These are phyloP conservation scores for Myiagra hebetior DNA, from an alignment of 2,113 vertebrate genomes.

Conservation along the genomic window DNA sequence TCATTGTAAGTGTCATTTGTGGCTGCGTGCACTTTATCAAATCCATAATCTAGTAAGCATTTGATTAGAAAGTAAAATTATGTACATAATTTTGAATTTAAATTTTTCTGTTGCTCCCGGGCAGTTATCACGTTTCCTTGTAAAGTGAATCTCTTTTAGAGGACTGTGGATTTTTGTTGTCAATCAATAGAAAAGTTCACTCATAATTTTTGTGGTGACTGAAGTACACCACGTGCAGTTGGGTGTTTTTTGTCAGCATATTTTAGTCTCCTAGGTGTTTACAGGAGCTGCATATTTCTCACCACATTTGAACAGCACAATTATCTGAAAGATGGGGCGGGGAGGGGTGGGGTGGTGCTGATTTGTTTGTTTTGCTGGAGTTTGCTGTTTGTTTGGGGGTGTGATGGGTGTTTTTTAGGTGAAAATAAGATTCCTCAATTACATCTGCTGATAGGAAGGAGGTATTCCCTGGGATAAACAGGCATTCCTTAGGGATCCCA, in stretches of 20 bases:
- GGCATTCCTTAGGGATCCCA: not conserved
- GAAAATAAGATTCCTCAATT: not conserved
- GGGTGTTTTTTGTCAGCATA: not conserved
- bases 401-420: not conserved
- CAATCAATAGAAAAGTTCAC: not conserved
- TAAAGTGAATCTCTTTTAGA: not conserved
- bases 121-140: not conserved
- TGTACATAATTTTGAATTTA: not conserved
- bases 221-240: not conserved
- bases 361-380: not conserved
- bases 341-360: too few species aligned
- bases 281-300: not conserved
- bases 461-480: not conserved
- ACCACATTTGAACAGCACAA: not conserved
- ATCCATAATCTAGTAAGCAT: not conserved
- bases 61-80: not conserved
- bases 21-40: not conserved
- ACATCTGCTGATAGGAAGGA: not conserved
- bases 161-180: not conserved
- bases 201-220: not conserved
- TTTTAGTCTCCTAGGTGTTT: not conserved
- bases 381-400: not conserved
- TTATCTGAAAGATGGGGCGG: not conserved
- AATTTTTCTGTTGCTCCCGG: not conserved
- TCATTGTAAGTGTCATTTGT: not conserved